A percentile compares a stretch with the other conserved stretches of the same genome.
Conservation (phyloP, 2,888 invertebrate genomes). For the Zygaena filipendulae region DNA sequence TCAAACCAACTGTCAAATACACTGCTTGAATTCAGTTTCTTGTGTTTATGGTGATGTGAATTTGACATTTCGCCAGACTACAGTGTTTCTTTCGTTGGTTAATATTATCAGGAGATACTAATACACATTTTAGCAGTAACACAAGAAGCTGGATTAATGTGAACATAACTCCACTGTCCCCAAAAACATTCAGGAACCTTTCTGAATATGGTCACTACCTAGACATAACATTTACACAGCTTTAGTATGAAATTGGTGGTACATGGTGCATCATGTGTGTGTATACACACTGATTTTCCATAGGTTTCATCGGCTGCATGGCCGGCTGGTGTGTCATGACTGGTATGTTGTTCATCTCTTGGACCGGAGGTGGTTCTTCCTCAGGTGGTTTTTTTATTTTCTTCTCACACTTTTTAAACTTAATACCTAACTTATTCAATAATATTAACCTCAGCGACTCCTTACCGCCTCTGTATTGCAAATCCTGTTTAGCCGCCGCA, state of each 20-base stretch:
- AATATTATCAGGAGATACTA: too few species aligned
- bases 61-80: too few species aligned
- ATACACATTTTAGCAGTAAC: too few species aligned
- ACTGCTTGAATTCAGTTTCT: too few species aligned
- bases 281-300: conserved; percentile 50
- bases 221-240: too few species aligned
- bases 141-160: too few species aligned
- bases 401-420: conserved; percentile 60
- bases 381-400: conserved; percentile 53
- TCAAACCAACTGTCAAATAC: too few species aligned
- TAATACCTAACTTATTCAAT: conserved; percentile 54
- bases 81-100: too few species aligned
- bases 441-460: conserved; percentile 53
- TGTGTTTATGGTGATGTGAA: too few species aligned
- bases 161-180: too few species aligned
- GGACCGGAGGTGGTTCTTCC: conserved; percentile 23
- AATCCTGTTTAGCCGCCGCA: conserved; percentile 45
- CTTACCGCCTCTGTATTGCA: conserved; percentile 52
- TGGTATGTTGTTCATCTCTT: conserved; percentile 23
- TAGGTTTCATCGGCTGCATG: conserved; percentile 37
- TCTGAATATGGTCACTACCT: too few species aligned
- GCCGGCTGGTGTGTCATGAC: conserved; percentile 25
- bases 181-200: too few species aligned
- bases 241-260: conserved; percentile 47
- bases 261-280: conserved; percentile 53